phyloP scores from a whole-genome alignment of 1,140 invertebrate genomes.

The Psilanteris sp. region DNA sequence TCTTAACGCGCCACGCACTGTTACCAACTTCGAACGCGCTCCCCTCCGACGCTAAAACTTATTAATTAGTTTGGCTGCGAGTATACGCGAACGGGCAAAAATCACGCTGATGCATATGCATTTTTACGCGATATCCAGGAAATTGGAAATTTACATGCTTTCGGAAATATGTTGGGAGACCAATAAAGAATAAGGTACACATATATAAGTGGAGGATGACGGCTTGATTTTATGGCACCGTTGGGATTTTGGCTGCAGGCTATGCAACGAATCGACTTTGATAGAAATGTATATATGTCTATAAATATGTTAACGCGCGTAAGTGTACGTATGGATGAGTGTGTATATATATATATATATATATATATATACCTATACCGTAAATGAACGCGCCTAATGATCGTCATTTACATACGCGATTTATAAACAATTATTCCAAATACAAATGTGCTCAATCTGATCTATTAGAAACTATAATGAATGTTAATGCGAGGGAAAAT shows the following conservation, averaged over 20 bases:
- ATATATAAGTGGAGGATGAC: slow-evolving; percentile 60
- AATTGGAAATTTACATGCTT: slow-evolving; percentile 41
- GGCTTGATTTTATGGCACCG: slow-evolving; percentile 74
- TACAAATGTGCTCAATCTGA: not conserved
- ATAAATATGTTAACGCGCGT: not conserved
- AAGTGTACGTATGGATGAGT: too few relatives aligned
- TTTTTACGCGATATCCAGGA: not conserved
- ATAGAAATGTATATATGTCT: slow-evolving; percentile 31
- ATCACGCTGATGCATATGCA: not conserved
- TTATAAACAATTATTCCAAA: slow-evolving; percentile 38
- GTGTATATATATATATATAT: slow-evolving; percentile 35
- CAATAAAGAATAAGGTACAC: slow-evolving; percentile 69
- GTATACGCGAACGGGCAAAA: too few relatives aligned
- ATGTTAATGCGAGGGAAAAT: slow-evolving; percentile 19
- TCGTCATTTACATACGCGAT: slow-evolving; percentile 23
- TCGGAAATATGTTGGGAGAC: slow-evolving; percentile 69
- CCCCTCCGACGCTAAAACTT: not conserved
- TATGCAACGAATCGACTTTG: slow-evolving; percentile 69
- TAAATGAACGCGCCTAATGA: slow-evolving; percentile 11
- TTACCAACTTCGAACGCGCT: not conserved
- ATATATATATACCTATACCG: slow-evolving; percentile 6
- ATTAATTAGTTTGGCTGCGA: too few relatives aligned
- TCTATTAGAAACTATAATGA: slow-evolving; percentile 15
- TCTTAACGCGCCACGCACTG: not conserved
- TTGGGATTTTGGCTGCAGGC: slow-evolving; percentile 74